These are phyloP conservation scores for Drosophila peninsularis DNA, from an alignment of 2,888 invertebrate genomes.

Conservation along the genomic window DNA sequence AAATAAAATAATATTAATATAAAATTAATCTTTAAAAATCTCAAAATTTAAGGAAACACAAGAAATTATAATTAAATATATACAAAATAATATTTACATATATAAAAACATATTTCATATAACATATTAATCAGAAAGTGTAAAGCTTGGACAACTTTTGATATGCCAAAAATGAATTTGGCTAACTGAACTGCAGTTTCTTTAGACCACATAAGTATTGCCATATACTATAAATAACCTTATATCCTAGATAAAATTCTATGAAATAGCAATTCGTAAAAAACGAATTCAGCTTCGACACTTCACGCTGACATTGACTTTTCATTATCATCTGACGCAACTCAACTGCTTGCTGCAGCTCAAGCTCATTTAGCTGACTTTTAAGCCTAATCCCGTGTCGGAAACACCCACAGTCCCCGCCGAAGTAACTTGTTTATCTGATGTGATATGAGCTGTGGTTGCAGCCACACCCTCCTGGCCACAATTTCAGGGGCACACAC, in stretches of 20 bases:
- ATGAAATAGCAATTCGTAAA: not conserved
- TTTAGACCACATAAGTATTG: too few species aligned
- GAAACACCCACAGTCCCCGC: slow-evolving; percentile 21
- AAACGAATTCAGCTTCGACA: too few species aligned
- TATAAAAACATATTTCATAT: too few species aligned
- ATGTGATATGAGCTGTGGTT: slow-evolving; percentile 30
- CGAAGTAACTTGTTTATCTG: slow-evolving; percentile 36
- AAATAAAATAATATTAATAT: too few species aligned
- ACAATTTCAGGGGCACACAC: slow-evolving; percentile 24
- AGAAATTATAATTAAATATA: too few species aligned
- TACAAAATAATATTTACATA: too few species aligned
- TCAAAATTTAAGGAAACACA: too few species aligned
- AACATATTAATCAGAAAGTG: too few species aligned
- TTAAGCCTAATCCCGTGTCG: slow-evolving; percentile 7
- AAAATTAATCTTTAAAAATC: too few species aligned
- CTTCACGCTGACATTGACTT: not conserved
- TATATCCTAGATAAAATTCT: not conserved
- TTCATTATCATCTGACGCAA: not conserved
- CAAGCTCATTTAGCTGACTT: slow-evolving; percentile 20
- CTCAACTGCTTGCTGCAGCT: slow-evolving; percentile 17
- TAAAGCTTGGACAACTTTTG: too few species aligned
- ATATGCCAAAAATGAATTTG: too few species aligned
- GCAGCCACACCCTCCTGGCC: slow-evolving; percentile 22
- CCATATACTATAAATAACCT: not conserved
- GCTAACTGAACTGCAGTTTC: too few species aligned